A percentile compares a stretch with the other conserved stretches of the same genome.
These are phyloP conservation scores for Harpalus rufipes DNA, from an alignment of 2,888 invertebrate genomes.

Conservation along the genomic window DNA sequence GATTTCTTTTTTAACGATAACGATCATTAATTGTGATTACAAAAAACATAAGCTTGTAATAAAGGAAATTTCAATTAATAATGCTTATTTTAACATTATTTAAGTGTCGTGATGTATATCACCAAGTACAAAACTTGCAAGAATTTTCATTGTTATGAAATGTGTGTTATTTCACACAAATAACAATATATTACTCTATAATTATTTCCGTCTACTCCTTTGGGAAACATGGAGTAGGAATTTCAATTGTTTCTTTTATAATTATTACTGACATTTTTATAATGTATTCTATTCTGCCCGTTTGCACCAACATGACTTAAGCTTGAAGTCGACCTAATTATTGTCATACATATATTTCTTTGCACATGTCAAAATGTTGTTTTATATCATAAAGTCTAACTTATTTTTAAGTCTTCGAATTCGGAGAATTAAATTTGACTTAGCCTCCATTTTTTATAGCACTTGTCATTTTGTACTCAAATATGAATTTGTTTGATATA, in stretches of 20 bases:
- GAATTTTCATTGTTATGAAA: background rate
- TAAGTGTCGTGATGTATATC: background rate
- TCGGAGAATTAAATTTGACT: too few species aligned
- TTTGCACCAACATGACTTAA: too few species aligned
- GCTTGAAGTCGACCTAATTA: too few species aligned
- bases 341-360: too few species aligned
- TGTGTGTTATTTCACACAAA: background rate
- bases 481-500: too few species aligned
- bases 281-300: background rate
- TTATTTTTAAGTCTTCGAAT: too few species aligned
- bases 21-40: background rate
- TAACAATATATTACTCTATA: background rate
- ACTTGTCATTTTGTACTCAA: too few species aligned
- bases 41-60: background rate
- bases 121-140: background rate
- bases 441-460: too few species aligned
- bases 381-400: too few species aligned
- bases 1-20: constrained; percentile 40
- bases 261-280: background rate
- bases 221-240: background rate
- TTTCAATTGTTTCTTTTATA: background rate
- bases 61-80: background rate
- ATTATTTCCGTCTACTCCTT: constrained; percentile 1
- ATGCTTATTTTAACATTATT: background rate
- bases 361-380: too few species aligned